Percentiles rank a stretch among this genome's conserved stretches.
Conservation (phyloP, 2,888 invertebrate species). For the Oxycera nigricornis region DNA sequence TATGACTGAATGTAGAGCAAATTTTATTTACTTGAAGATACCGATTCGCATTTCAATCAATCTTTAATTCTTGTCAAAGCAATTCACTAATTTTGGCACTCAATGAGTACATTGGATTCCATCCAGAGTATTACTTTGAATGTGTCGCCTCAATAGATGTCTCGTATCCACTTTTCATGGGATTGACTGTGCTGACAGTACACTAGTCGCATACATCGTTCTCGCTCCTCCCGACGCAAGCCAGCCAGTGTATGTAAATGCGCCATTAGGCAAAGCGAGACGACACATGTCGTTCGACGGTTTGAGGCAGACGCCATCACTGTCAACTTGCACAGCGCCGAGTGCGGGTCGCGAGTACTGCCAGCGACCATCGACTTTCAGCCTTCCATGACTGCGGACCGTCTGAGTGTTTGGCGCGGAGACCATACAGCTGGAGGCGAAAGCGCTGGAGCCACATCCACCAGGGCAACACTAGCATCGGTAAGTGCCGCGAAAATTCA, state of each 20-base stretch:
- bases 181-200: too few species aligned
- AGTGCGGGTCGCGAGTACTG: background rate
- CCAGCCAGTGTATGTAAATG: background rate
- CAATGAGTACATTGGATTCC: too few species aligned
- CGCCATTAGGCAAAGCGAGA: background rate
- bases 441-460: slow-evolving; percentile 21
- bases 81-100: too few species aligned
- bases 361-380: slow-evolving; percentile 13
- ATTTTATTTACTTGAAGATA: too few species aligned
- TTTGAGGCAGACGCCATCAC: background rate
- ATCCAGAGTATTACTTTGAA: too few species aligned
- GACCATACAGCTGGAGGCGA: slow-evolving; percentile 4
- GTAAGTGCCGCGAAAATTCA: slow-evolving; percentile 6
- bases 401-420: slow-evolving; percentile 8
- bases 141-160: too few species aligned
- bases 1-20: too few species aligned
- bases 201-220: background rate
- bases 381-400: background rate
- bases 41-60: too few species aligned
- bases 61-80: too few species aligned
- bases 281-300: too few species aligned
- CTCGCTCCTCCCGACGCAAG: background rate
- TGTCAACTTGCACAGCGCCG: background rate
- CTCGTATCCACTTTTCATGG: too few species aligned
- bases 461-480: background rate